Evolutionary conservation across 1,140 invertebrate genomes (phyloP).

Genomic region (Gryllus bimaculatus): DNA sequence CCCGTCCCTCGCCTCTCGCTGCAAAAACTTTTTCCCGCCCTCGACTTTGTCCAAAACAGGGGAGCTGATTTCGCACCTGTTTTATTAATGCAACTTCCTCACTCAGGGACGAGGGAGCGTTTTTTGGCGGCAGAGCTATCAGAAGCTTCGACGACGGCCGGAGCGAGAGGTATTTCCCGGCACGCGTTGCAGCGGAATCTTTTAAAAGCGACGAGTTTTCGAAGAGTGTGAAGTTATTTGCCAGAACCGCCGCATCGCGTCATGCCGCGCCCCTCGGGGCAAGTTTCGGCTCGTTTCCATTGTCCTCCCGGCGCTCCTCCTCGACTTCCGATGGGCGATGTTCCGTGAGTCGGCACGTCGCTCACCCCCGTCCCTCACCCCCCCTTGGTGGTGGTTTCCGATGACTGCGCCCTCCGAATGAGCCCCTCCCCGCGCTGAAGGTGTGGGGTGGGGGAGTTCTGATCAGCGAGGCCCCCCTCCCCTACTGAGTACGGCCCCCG

Average conservation of each 20-base stretch:
- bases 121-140: neutral
- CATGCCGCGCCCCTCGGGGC: too few species aligned
- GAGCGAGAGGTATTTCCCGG: too few species aligned
- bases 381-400: neutral
- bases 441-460: neutral
- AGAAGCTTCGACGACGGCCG: neutral
- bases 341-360: neutral
- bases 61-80: neutral
- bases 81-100: neutral
- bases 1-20: neutral
- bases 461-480: neutral
- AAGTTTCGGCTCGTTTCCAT: too few species aligned
- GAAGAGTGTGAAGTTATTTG: too few species aligned
- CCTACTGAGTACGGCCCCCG: neutral
- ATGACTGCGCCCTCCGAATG: neutral
- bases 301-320: too few species aligned
- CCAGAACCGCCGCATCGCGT: too few species aligned
- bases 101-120: too few species aligned
- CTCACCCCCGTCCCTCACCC: too few species aligned
- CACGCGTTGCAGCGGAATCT: too few species aligned
- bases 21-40: neutral
- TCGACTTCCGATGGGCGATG: neutral
- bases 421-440: too few species aligned
- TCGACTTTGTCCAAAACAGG: neutral
- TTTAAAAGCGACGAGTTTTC: too few species aligned